Conservation (phyloP, 2,888 invertebrate species). For the Cantharis lateralis region DNA sequence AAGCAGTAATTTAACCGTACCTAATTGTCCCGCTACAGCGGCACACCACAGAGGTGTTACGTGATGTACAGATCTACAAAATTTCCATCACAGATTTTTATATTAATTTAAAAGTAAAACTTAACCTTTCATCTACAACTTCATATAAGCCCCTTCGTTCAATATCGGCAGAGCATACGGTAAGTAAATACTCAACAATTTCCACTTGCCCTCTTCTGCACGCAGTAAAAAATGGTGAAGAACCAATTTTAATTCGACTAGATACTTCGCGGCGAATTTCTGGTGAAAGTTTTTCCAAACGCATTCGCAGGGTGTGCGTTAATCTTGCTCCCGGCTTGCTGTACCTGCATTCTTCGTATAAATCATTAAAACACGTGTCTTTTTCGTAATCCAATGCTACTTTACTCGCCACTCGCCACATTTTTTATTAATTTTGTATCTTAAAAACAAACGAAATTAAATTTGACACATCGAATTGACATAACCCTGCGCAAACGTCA, state of each 20-base stretch:
- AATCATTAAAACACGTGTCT: slow-evolving; percentile 63
- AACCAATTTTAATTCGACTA: slow-evolving; percentile 72
- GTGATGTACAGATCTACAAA: slow-evolving; percentile 68
- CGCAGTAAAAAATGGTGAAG: slow-evolving; percentile 81
- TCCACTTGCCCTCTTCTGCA: slow-evolving; percentile 80
- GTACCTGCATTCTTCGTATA: slow-evolving; percentile 69
- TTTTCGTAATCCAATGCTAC: slow-evolving; percentile 51
- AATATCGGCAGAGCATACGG: slow-evolving; percentile 79
- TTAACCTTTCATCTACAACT: slow-evolving; percentile 75
- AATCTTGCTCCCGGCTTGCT: slow-evolving; percentile 72
- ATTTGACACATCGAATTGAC: not conserved
- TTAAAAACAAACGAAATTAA: not conserved
- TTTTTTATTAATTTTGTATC: slow-evolving; percentile 16
- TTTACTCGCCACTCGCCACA: slow-evolving; percentile 49
- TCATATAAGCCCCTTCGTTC: slow-evolving; percentile 87
- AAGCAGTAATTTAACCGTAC: slow-evolving; percentile 77
- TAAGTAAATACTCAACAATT: slow-evolving; percentile 84
- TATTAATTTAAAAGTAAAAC: not conserved
- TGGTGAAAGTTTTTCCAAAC: slow-evolving; percentile 63
- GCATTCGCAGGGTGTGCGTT: slow-evolving; percentile 59
- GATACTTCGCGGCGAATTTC: slow-evolving; percentile 70
- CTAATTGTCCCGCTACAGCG: slow-evolving; percentile 81
- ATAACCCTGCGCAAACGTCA: not conserved
- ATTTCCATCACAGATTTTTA: not conserved
- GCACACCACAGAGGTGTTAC: slow-evolving; percentile 94